Evolutionary conservation across 1,140 invertebrate genomes (phyloP).

Genomic region (Gryllus bimaculatus): DNA sequence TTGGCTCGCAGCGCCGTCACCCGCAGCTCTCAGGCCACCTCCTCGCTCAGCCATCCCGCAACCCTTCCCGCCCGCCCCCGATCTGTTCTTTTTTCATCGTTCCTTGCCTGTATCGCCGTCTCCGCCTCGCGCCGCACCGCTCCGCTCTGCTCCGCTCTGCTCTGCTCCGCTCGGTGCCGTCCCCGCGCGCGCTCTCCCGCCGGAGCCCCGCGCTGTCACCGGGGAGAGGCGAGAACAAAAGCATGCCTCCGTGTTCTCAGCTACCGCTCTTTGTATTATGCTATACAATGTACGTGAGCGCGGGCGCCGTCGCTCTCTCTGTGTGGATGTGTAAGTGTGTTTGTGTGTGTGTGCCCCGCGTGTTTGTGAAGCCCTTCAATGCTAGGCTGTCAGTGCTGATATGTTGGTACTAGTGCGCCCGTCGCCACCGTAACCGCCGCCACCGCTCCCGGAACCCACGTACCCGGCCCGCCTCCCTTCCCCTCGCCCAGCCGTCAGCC

Average conservation of each 20-base stretch:
- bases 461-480: too few relatives aligned
- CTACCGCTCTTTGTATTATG: slow-evolving; percentile 4
- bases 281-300: neutral
- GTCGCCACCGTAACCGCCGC: neutral
- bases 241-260: slow-evolving; percentile 2
- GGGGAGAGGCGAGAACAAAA: slow-evolving; percentile 2
- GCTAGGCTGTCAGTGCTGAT: neutral
- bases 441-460: neutral
- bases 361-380: slow-evolving; percentile 1
- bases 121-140: too few relatives aligned
- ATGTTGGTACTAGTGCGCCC: neutral
- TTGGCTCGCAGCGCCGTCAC: neutral
- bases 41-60: neutral
- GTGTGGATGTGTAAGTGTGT: neutral
- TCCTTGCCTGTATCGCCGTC: too few relatives aligned
- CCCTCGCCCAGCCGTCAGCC: neutral
- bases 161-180: neutral
- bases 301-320: neutral
- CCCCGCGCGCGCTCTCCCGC: neutral
- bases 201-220: too few relatives aligned
- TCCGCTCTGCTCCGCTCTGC: too few relatives aligned
- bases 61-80: too few relatives aligned
- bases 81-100: too few relatives aligned
- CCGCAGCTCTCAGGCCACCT: too few relatives aligned
- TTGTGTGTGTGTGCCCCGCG: neutral